Base-by-base conservation (phyloP, 2,113 vertebrate genomes). In the Ochotona princeps region DNA sequence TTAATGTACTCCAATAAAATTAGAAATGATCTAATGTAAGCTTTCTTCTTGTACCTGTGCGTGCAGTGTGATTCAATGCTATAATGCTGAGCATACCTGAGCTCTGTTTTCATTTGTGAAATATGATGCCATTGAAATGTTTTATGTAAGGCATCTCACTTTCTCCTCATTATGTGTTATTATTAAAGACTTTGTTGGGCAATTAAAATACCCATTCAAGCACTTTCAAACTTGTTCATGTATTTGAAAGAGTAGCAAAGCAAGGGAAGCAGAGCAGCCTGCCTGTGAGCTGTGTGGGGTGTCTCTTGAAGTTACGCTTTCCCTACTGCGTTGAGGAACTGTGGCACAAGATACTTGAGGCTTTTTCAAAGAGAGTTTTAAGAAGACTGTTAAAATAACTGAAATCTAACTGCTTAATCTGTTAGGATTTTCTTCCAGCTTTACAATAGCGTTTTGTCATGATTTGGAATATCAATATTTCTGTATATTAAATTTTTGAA, bases 131-230 rank as follows among this genome's bases (percentile, higher is more conserved):
- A 74, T 35, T 92, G 78, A 92, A 54, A 83, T 89, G 30, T 80
- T 91, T 89, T 18, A 69, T 95, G 38, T 4, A 69, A 38, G 69
- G 38, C 32, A n/a, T 83, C 30, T 83, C 67, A 54, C 20, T 92
- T 87, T 90, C 60, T 95, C 87, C n/a, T 12, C 76, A 69, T 92
- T 6, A 83, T 92, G 76, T 82, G 47, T 89, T 92, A 72, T 61
- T 7, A 47, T 87, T 94, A 92, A 90, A 82, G 2, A 8, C 18
- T 89, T 91, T 72, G 26, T 88, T 76, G 12, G n/a, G 3, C 10
- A 87, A n/a, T 86, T 92, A 92, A 93, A 93, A 90, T 95, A 85
- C 15, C 65, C 25, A 74, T 9, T 73, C 63, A 87, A 78, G 54
- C 65, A 78, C 25, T 74, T 91, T 73, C 93, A 69, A 84, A 87